Percentiles rank a stretch among this genome's conserved stretches.
Evolutionary conservation across 1,140 invertebrate genomes (phyloP).

Genomic region (Lordiphosa mommai): DNA sequence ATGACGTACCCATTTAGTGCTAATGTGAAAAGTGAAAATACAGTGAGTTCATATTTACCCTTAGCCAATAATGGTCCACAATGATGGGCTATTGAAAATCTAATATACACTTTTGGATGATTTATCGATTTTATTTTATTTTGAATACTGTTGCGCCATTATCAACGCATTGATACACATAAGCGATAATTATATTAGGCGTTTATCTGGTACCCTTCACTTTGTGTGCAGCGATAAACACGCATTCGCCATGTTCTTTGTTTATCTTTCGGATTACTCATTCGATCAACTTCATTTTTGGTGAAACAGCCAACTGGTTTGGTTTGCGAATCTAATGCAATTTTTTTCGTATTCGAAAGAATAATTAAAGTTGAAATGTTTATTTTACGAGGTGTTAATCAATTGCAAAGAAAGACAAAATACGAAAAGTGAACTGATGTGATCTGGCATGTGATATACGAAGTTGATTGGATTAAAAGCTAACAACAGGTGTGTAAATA

Average conservation of each 20-base stretch:
- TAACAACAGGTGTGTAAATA: slow-evolving; percentile 59
- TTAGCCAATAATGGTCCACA: too few species aligned
- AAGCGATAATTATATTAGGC: slow-evolving; percentile 74
- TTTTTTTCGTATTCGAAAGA: background rate
- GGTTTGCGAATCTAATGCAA: slow-evolving; percentile 23
- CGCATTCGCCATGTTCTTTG: slow-evolving; percentile 29
- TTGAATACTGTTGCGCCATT: slow-evolving; percentile 76
- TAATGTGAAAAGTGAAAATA: too few species aligned
- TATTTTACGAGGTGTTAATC: slow-evolving; percentile 46
- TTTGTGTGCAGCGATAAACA: slow-evolving; percentile 27
- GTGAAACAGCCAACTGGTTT: slow-evolving; percentile 13
- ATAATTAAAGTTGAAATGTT: too few species aligned
- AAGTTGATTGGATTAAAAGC: slow-evolving; percentile 21
- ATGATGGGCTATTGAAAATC: background rate
- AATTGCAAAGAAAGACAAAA: slow-evolving; percentile 1
- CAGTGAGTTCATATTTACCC: too few species aligned
- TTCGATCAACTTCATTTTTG: slow-evolving; percentile 3
- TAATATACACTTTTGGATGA: background rate
- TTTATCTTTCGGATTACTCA: slow-evolving; percentile 63
- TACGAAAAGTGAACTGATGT: slow-evolving; percentile 25
- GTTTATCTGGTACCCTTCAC: slow-evolving; percentile 49
- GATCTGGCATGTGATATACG: slow-evolving; percentile 56
- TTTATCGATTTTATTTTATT: slow-evolving; percentile 66
- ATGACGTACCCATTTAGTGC: too few species aligned
- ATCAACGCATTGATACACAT: slow-evolving; percentile 66